Evolutionary conservation across 2,888 invertebrate genomes (phyloP), one percentile per base, ranked within the genome.

Genomic region (Dasysyrphus tricinctus): DNA sequence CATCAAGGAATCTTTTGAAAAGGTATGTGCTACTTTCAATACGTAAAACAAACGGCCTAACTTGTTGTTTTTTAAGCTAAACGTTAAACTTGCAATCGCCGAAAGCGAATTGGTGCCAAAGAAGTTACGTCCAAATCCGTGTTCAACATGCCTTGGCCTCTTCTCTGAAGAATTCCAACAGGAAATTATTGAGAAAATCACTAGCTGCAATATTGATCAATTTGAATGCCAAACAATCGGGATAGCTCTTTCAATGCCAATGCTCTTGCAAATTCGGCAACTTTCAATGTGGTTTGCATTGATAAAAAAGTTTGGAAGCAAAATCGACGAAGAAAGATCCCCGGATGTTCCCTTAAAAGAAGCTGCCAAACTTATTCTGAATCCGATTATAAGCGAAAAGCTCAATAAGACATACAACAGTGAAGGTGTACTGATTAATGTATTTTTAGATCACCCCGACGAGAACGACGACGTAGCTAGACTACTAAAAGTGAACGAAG

Each of bases 281-380:
- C 94, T 95, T 73, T 94, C 95, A 0, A 93, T 97, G 88, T 93
- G 94, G 89, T 92, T 95, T 70, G 93, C 93, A 8, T 90, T 97
- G 14, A 91, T 93, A 12, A 92, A 94, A 0, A 93, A 94, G 83
- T 95, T 95, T 89, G 93, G 94, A 0, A 89, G 90, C 0, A 90
- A 73, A 90, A 94, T 94, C 72, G 93, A 93, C 88, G 88, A 88
- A 49, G 90, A 88, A 57, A 90, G 85, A 57, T 88, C 91, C 1
- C 91, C 91, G 0, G 91, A 94, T 89, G 94, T 94, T 19, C 93
- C 95, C 0, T 91, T 96, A 0, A 98, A 97, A 90, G 97, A 97
- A 90, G 95, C 96, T 0, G 97, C 97, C 94, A 97, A 97, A 91
- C 95, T 95, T 93, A 94, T 95, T 12, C 93, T 95, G 72, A 95